These are phyloP conservation scores for Ectobius pallidus DNA, from an alignment of 2,888 invertebrate species.

Conservation along the genomic window DNA sequence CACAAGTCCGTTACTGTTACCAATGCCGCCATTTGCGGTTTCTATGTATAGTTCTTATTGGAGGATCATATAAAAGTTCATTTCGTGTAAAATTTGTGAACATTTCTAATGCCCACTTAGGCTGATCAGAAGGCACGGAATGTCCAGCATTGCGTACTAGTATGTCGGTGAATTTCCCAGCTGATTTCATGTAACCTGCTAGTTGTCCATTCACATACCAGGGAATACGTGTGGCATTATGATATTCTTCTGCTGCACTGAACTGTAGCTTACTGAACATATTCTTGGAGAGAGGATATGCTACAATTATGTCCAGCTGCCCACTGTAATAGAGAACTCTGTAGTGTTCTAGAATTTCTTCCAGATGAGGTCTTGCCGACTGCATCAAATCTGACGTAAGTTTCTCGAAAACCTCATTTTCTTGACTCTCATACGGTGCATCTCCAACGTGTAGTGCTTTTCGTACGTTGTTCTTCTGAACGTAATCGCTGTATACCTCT, in stretches of 20 bases:
- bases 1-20: too few species aligned
- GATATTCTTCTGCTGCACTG: slow-evolving; percentile 52
- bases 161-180: slow-evolving; percentile 50
- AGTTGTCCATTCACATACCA: slow-evolving; percentile 53
- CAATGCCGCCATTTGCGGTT: too few species aligned
- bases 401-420: slow-evolving; percentile 57
- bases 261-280: slow-evolving; percentile 54
- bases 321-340: slow-evolving; percentile 51
- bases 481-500: slow-evolving; percentile 52
- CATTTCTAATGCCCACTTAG: slow-evolving; percentile 48
- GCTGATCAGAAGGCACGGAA: slow-evolving; percentile 54
- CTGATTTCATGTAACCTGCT: slow-evolving; percentile 51
- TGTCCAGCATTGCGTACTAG: slow-evolving; percentile 54
- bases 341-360: slow-evolving; percentile 57
- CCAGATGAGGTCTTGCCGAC: slow-evolving; percentile 63
- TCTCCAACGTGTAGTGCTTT: slow-evolving; percentile 61
- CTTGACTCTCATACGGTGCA: slow-evolving; percentile 57
- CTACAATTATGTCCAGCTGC: slow-evolving; percentile 68
- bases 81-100: slow-evolving; percentile 52
- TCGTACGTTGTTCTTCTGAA: slow-evolving; percentile 55
- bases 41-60: too few species aligned
- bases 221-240: slow-evolving; percentile 48
- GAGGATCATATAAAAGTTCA: slow-evolving; percentile 36
- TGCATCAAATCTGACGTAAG: slow-evolving; percentile 62
- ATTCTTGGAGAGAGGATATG: slow-evolving; percentile 57